phyloP scores from a whole-genome alignment of 2,888 invertebrate species.

The Lasioglossum zephyrum region DNA sequence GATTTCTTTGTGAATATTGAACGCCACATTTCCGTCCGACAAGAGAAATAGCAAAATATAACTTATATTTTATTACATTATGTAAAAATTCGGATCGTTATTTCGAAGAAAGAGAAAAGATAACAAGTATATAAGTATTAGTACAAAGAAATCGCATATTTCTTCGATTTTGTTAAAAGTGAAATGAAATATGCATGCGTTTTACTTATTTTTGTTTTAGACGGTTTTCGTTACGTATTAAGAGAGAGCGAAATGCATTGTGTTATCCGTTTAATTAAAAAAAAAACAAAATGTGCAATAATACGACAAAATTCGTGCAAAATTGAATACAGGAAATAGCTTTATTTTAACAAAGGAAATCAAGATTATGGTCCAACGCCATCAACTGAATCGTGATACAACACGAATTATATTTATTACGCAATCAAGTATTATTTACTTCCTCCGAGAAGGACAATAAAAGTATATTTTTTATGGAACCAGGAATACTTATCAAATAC shows the following conservation, averaged over 20 bases:
- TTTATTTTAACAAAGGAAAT: constrained; percentile 9
- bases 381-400: background rate
- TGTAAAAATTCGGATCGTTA: constrained; percentile 12
- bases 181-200: constrained; percentile 23
- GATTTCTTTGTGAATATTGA: constrained; percentile 19
- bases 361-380: background rate
- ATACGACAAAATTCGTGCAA: constrained; percentile 19
- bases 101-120: constrained; percentile 6
- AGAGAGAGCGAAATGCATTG: background rate
- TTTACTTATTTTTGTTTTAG: constrained; percentile 46
- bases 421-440: constrained; percentile 50
- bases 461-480: constrained; percentile 64
- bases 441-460: constrained; percentile 63
- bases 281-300: constrained; percentile 44
- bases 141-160: constrained; percentile 44
- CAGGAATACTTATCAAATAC: constrained; percentile 65
- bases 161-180: constrained; percentile 4
- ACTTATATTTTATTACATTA: constrained; percentile 21
- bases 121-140: constrained; percentile 43
- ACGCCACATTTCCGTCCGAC: constrained; percentile 51
- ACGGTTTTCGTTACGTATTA: constrained; percentile 26
- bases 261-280: constrained; percentile 12
- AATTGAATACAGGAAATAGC: constrained; percentile 21
- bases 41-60: constrained; percentile 30
- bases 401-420: constrained; percentile 31